Percentiles rank a stretch among this genome's conserved stretches.
Evolutionary conservation across 2,113 vertebrate species (phyloP).

Genomic region (Genyomyrus donnyi): DNA sequence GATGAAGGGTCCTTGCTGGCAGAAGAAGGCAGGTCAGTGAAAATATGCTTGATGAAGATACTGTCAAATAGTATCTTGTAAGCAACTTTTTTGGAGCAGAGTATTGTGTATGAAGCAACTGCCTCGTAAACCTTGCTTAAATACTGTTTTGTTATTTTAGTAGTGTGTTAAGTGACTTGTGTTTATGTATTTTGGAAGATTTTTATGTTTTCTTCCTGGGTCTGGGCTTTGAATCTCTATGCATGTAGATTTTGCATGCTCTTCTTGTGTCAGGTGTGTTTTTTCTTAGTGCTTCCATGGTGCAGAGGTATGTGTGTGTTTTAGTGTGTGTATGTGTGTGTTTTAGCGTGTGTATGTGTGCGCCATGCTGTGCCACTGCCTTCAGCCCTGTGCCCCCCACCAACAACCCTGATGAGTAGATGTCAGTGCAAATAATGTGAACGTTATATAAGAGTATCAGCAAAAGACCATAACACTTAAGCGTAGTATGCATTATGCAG

Average conservation of each 20-base stretch:
- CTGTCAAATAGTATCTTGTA: neutral
- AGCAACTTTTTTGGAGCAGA: neutral
- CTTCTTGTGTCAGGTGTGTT: neutral
- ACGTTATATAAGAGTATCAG: neutral
- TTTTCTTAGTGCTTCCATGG: neutral
- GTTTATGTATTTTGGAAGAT: neutral
- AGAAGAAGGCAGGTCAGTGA: slow-evolving; percentile 73
- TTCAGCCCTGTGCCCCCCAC: too few relatives aligned
- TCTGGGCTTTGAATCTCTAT: neutral
- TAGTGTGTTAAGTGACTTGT: neutral
- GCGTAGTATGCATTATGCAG: too few relatives aligned
- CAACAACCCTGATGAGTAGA: too few relatives aligned
- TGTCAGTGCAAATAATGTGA: neutral
- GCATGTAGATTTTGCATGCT: neutral
- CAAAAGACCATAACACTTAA: too few relatives aligned
- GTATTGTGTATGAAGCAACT: neutral
- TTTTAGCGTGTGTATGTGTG: too few relatives aligned
- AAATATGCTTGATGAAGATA: neutral
- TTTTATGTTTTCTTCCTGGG: neutral
- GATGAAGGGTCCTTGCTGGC: slow-evolving; percentile 78
- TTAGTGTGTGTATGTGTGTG: too few relatives aligned
- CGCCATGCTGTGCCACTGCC: too few relatives aligned
- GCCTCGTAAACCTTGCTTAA: neutral
- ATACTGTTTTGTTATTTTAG: neutral
- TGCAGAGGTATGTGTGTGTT: too few relatives aligned